Evolutionary conservation across 2,113 vertebrate genomes (phyloP).

Genomic region (Chaetura pelagica): DNA sequence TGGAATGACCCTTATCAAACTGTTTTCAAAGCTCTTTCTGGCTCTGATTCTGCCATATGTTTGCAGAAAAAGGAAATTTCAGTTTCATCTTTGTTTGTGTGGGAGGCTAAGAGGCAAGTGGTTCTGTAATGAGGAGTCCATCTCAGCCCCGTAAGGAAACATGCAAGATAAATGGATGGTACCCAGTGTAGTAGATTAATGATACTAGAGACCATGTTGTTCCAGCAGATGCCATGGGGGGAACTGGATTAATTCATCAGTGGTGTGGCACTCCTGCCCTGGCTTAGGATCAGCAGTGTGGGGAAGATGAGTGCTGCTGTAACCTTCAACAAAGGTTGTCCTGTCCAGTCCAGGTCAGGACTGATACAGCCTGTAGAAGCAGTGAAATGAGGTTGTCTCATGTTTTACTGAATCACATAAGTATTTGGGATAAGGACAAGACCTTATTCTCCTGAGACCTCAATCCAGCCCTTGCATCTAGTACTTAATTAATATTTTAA

Average conservation of each 20-base stretch:
- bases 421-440: background rate
- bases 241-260: background rate
- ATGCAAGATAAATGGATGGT: background rate
- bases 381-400: accelerated
- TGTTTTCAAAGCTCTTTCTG: background rate
- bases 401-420: background rate
- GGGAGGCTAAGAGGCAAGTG: background rate
- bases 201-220: background rate
- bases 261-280: background rate
- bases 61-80: background rate
- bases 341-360: background rate
- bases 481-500: background rate
- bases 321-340: background rate
- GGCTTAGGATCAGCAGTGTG: background rate
- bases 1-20: background rate
- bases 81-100: background rate
- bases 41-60: background rate
- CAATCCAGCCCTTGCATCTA: background rate
- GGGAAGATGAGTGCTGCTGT: background rate
- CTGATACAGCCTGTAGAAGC: background rate
- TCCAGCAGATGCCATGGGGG: background rate
- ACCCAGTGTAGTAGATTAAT: background rate
- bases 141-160: background rate
- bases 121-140: background rate
- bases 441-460: background rate